Evolutionary conservation across 2,888 invertebrate species (phyloP), one percentile per base, ranked within the genome.

Genomic region (Sisyra terminalis): DNA sequence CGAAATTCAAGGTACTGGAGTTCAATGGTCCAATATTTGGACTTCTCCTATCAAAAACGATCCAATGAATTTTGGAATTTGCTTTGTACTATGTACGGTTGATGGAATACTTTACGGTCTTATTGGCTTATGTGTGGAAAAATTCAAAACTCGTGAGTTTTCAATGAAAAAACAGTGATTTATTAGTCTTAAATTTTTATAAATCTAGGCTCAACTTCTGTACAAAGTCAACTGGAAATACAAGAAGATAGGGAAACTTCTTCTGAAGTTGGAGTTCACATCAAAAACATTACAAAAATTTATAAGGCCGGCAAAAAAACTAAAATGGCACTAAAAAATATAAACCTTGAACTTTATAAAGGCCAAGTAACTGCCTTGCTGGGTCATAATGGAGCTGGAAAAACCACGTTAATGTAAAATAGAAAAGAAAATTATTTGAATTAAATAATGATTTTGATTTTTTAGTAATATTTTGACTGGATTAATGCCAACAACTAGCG

Each of bases 331-430:
- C 69, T 92, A 1, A 73, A 77, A 47, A 72, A 80, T 50, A 73
- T 93, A 10, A 78, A 73, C 13, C 57, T 92, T 7, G 82, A 85
- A 49, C 79, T 93, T 49, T 80, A 79, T 45, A 76, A 81, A 54
- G 80, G 79, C 29, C 86, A 90, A 58, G 83, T 92, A 37, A 88
- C 88, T 1, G 80, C 87, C 10, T 70, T 93, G 47, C 64, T 92
- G 15, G 90, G 90, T 0, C 80, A 90, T 50, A 92, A 92, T 52
- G 90, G 92, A 1, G 90, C 92, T 1, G 92, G 92, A 8, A 92
- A 92, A 62, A 89, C 89, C 13, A 92, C 92, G 0, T 79, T 90
- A 0, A 88, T 89, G 86, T 87, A 65, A 75, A 80, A 2, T 40
- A 43, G 45, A 34, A 29, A 18, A 42, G 37, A 36, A 48, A 34